phyloP scores from a whole-genome alignment of 23 tunicate species.

The Phallusia fumigata region DNA sequence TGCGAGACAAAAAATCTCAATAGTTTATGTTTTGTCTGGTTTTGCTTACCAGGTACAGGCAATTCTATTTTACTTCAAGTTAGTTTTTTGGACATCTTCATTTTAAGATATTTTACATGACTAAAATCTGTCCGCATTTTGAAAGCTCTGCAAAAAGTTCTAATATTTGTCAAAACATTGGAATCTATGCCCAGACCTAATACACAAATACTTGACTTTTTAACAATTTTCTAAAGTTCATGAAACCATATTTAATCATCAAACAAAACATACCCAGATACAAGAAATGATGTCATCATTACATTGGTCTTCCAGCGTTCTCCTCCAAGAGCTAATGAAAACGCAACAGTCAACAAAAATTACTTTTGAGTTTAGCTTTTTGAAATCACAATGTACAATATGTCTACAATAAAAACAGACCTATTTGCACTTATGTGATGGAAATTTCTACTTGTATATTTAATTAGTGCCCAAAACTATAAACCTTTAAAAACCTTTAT shows the following conservation, averaged over 20 bases:
- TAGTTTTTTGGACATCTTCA: not conserved
- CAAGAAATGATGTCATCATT: slow-evolving; percentile 92
- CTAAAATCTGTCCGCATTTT: no score
- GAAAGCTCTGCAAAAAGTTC: not conserved
- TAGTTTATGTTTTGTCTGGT: not conserved
- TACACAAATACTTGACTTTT: no score
- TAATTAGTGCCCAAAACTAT: no score
- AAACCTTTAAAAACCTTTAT: no score
- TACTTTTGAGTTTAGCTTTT: no score
- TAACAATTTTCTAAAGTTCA: no score
- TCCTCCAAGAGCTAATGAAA: slow-evolving; percentile 85
- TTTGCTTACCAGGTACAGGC: not conserved
- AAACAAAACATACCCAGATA: slow-evolving; percentile 70
- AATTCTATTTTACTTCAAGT: not conserved
- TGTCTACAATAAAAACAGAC: no score
- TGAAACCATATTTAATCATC: no score
- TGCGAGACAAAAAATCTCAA: slow-evolving; percentile 29
- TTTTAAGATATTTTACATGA: not conserved
- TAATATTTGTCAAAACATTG: not conserved
- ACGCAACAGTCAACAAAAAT: not conserved
- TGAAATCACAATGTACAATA: no score
- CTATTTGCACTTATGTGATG: no score
- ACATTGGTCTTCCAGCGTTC: slow-evolving; percentile 99
- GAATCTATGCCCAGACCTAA: not conserved
- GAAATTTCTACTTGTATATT: no score